Percentiles rank a stretch among this genome's conserved stretches.
phyloP scores from a whole-genome alignment of 2,797 vertebrate species.

The Anolis apletophallus region DNA sequence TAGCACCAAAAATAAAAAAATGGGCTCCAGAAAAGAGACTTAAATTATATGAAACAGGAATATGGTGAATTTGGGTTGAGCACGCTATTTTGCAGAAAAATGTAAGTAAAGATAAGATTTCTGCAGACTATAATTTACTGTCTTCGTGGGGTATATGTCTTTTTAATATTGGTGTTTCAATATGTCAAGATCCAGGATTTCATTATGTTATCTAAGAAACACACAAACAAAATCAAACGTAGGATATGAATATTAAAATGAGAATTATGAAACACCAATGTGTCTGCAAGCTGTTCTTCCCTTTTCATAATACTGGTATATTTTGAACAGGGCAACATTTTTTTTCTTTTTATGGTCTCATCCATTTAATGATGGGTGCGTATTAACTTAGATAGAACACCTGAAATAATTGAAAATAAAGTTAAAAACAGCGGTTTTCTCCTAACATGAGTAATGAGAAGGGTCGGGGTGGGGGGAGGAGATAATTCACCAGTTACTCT shows the following conservation, averaged over 20 bases:
- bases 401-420: background rate
- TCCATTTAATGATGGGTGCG: background rate
- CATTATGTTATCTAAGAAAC: background rate
- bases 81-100: conserved; percentile 16
- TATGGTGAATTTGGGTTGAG: conserved; percentile 49
- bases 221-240: background rate
- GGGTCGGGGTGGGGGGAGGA: too few relatives aligned
- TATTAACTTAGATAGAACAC: background rate
- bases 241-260: background rate
- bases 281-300: background rate
- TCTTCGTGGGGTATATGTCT: background rate
- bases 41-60: conserved; percentile 9
- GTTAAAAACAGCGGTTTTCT: background rate
- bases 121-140: background rate
- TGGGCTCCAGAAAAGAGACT: background rate
- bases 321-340: background rate
- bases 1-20: conserved; percentile 23
- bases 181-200: background rate
- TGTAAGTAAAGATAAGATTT: background rate
- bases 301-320: background rate
- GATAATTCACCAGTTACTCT: background rate
- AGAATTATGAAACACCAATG: background rate
- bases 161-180: background rate
- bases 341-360: background rate
- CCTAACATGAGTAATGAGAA: too few relatives aligned